phyloP scores from a whole-genome alignment of 2,888 invertebrate genomes.

The Nowickia ferox region DNA sequence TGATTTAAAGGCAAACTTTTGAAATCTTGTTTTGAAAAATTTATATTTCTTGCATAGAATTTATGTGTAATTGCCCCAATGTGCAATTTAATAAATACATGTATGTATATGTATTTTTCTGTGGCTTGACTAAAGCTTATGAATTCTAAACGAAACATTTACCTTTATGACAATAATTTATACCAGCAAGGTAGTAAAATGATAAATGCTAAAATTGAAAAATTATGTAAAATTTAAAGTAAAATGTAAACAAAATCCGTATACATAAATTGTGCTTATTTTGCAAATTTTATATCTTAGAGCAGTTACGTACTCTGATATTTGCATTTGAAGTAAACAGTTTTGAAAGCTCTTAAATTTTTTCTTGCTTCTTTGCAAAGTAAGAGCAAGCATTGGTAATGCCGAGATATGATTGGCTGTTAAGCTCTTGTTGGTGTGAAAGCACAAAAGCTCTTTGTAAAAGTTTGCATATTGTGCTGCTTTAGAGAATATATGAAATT shows the following conservation, averaged over 20 bases:
- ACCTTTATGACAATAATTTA: slow-evolving; percentile 41
- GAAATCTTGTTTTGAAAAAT: background rate
- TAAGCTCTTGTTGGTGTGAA: no score
- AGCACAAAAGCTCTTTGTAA: no score
- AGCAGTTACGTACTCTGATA: background rate
- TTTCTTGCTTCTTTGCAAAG: no score
- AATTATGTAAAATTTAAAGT: slow-evolving; percentile 45
- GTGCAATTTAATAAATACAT: slow-evolving; percentile 39
- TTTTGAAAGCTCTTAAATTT: no score
- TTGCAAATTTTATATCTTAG: background rate
- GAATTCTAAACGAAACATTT: slow-evolving; percentile 46
- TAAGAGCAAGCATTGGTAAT: no score
- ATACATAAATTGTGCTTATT: slow-evolving; percentile 26
- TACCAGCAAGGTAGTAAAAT: slow-evolving; percentile 73
- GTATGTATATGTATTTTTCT: slow-evolving; percentile 38
- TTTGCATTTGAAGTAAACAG: no score
- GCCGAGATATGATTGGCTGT: no score
- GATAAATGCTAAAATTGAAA: slow-evolving; percentile 23
- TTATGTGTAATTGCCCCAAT: background rate
- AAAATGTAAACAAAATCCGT: slow-evolving; percentile 57
- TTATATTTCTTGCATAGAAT: background rate
- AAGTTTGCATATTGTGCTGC: no score
- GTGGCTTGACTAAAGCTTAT: slow-evolving; percentile 6
- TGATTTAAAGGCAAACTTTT: no score
- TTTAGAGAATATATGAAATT: no score